These are phyloP conservation scores for Halocynthia roretzi DNA, from an alignment of 23 tunicate species.

Conservation along the genomic window DNA sequence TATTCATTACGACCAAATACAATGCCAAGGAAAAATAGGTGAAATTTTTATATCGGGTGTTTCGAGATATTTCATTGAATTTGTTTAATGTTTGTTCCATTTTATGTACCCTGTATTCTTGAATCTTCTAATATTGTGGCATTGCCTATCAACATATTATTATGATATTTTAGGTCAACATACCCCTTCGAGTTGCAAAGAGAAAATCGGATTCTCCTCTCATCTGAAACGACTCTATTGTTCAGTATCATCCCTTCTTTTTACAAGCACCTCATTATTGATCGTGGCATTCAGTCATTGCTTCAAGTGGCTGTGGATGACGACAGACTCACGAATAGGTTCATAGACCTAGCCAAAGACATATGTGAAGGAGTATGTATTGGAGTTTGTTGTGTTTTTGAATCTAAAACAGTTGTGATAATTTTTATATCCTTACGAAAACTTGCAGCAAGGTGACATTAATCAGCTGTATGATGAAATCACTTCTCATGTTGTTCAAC, in stretches of 20 bases:
- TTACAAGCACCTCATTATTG: constrained; percentile 41
- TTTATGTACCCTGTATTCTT: too few relatives aligned
- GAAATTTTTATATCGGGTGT: too few relatives aligned
- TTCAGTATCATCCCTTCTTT: constrained; percentile 85
- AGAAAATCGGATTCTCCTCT: constrained; percentile 47
- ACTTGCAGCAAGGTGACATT: constrained; percentile 49
- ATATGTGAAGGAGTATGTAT: constrained; percentile 43
- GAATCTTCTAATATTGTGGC: too few relatives aligned
- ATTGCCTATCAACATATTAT: too few relatives aligned
- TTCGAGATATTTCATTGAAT: too few relatives aligned
- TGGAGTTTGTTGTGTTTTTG: too few relatives aligned
- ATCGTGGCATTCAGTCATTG: constrained; percentile 36
- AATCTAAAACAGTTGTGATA: background rate
- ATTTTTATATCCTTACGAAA: background rate
- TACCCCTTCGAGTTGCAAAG: background rate
- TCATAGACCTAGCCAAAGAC: constrained; percentile 23
- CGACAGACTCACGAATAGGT: constrained; percentile 18
- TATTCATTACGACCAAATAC: too few relatives aligned
- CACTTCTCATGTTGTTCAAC: constrained; percentile 20
- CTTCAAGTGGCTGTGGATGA: constrained; percentile 49
- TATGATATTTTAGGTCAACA: too few relatives aligned
- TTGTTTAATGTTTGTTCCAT: too few relatives aligned
- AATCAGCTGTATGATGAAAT: constrained; percentile 47
- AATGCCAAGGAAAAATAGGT: too few relatives aligned
- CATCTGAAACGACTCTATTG: constrained; percentile 65